A percentile compares a stretch with the other conserved stretches of the same genome.
These are phyloP conservation scores for Euglossa dilemma DNA, from an alignment of 1,140 invertebrate genomes.

Conservation along the genomic window DNA sequence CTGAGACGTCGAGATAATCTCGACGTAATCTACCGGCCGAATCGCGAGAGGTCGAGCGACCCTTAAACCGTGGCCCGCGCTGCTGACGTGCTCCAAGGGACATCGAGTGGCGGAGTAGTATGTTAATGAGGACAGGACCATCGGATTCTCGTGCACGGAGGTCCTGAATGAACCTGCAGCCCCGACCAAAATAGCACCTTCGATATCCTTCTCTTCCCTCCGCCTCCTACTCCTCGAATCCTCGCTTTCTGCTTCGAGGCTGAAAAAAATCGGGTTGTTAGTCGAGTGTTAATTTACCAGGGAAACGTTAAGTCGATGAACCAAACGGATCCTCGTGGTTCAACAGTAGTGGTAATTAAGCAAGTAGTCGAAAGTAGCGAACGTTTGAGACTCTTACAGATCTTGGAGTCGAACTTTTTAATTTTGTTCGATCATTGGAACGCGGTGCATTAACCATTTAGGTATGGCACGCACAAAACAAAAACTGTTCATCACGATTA, in stretches of 20 bases:
- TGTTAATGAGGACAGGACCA: slow-evolving; percentile 70
- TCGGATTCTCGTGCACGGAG: slow-evolving; percentile 53
- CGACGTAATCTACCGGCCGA: slow-evolving; percentile 61
- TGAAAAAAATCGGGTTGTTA: too few species aligned
- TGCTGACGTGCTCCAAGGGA: slow-evolving; percentile 33
- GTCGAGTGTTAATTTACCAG: neutral
- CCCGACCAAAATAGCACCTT: slow-evolving; percentile 56
- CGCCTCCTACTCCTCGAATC: neutral
- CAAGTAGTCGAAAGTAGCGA: too few species aligned
- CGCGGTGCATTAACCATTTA: too few species aligned
- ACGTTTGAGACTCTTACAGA: too few species aligned
- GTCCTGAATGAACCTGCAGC: slow-evolving; percentile 65
- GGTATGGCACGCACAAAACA: too few species aligned
- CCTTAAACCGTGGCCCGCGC: slow-evolving; percentile 45
- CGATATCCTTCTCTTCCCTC: slow-evolving; percentile 15
- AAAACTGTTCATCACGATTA: too few species aligned
- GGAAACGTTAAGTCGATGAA: neutral
- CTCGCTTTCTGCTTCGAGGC: neutral
- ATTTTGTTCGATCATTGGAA: too few species aligned
- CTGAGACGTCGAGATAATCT: slow-evolving; percentile 68
- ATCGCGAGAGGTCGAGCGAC: slow-evolving; percentile 57
- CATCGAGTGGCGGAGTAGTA: slow-evolving; percentile 66
- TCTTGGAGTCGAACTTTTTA: too few species aligned
- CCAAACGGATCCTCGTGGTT: too few species aligned
- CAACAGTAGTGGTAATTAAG: too few species aligned